Evolutionary conservation across 2,888 invertebrate genomes (phyloP), one percentile per base, ranked within the genome.

Genomic region (Pseudococcus longispinus): DNA sequence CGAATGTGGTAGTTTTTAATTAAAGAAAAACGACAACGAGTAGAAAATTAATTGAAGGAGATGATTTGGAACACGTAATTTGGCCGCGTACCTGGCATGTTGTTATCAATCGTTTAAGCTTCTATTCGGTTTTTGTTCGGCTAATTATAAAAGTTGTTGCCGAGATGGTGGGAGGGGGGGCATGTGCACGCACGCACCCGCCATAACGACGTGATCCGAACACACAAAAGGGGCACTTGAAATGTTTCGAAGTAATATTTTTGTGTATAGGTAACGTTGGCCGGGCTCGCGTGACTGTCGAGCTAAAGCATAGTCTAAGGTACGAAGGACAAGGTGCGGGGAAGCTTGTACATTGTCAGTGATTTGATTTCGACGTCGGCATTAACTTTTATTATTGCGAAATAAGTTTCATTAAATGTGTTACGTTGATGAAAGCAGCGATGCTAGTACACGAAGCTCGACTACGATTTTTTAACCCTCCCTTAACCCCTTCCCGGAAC

Each of bases 11-110:
- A 80, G 77, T 80, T 80, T 80, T 80, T 80, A 80, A 80, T 80
- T 80, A 80, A 80, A 80, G 77, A 80, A 42, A 70, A 70, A 70
- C 70, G 70, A 70, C 60, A 15, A 29, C 29, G 70, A 70, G 70
- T 29, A 23, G 77, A 42, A 80, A 80, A 80, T 80, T 80, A 80
- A 80, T 80, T 80, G 77, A 80, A 80, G 42, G 77, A 80, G 77
- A 80, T 80, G 77, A 80, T 80, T 80, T 80, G 77, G 77, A 80
- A 80, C 77, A 80, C 77, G 77, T 80, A 80, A 80, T 80, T 80
- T 20, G 15, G 29, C 26, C 15, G 70, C 32, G 65, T 80, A 80
- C 77, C 77, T 80, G 77, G 77, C 77, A 42, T 80, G 77, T 80
- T 42, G 37, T 80, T 80, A 80, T 80, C 77, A 80, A 80, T 80